Conservation (phyloP, 2,888 invertebrate genomes). For the Odontothrips loti region DNA sequence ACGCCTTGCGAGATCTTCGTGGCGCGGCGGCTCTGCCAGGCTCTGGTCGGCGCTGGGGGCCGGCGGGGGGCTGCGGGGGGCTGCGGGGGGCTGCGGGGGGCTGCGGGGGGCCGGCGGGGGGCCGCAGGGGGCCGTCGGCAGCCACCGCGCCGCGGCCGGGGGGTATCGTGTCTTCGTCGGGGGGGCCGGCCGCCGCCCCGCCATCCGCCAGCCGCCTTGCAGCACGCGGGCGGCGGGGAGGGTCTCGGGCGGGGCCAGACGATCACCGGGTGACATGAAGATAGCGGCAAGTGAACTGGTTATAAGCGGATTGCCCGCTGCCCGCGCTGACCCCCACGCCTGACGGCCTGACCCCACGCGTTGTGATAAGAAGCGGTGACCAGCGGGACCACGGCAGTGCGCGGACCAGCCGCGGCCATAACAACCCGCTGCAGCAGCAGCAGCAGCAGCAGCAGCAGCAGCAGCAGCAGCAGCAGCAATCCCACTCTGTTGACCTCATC, state of each 20-base stretch:
- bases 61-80: too few relatives aligned
- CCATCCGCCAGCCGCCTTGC: neutral
- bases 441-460: too few relatives aligned
- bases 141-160: neutral
- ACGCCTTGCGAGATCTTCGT: too few relatives aligned
- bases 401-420: neutral
- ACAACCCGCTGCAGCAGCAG: neutral
- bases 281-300: slow-evolving; percentile 24
- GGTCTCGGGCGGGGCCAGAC: neutral
- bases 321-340: neutral
- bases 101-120: neutral
- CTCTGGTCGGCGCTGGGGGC: too few relatives aligned
- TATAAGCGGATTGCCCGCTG: neutral
- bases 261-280: slow-evolving; percentile 17
- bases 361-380: neutral
- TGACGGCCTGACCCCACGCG: neutral
- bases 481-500: too few relatives aligned
- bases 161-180: neutral
- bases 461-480: too few relatives aligned
- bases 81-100: neutral
- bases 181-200: neutral
- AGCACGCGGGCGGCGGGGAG: neutral
- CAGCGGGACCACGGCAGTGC: neutral
- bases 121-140: neutral
- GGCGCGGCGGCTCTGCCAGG: too few relatives aligned